Evolutionary conservation across 2,113 vertebrate species (phyloP).

Genomic region (Tringa solitaria): DNA sequence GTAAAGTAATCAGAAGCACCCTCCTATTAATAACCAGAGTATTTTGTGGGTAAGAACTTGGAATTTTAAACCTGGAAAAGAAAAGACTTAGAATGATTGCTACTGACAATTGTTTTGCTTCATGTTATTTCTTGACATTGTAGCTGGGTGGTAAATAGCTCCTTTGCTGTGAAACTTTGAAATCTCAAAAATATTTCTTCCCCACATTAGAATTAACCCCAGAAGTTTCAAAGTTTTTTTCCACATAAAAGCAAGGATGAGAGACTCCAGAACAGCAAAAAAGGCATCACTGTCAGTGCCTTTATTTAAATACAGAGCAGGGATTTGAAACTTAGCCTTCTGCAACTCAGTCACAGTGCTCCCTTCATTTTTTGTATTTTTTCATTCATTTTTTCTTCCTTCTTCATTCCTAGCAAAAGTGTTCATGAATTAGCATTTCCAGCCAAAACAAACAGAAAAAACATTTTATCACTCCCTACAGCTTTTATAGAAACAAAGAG

Average conservation of each 20-base stretch:
- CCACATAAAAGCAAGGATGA: conserved; percentile 4
- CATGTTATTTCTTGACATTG: not conserved
- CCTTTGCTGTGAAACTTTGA: not conserved
- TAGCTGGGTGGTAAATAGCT: not conserved
- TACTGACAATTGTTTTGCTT: not conserved
- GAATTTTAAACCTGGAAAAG: not conserved
- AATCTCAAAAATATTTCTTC: conserved; percentile 15
- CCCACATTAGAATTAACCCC: conserved; percentile 10
- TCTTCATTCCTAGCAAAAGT: not conserved
- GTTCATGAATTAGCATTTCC: not conserved
- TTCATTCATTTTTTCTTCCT: not conserved
- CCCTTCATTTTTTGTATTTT: not conserved
- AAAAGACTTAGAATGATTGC: not conserved
- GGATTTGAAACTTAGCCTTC: conserved; percentile 6
- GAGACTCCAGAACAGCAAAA: conserved; percentile 19
- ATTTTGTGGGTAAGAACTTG: not conserved
- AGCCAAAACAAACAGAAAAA: not conserved
- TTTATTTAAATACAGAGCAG: not conserved
- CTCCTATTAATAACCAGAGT: not conserved
- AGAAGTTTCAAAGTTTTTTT: conserved; percentile 21
- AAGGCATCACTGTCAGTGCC: not conserved
- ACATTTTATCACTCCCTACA: not conserved
- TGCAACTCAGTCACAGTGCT: not conserved
- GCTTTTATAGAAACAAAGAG: not conserved
- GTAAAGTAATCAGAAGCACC: not conserved